Percentiles rank a stretch among this genome's conserved stretches.
Conservation (phyloP, 2,113 vertebrate species). For the Apus apus region DNA sequence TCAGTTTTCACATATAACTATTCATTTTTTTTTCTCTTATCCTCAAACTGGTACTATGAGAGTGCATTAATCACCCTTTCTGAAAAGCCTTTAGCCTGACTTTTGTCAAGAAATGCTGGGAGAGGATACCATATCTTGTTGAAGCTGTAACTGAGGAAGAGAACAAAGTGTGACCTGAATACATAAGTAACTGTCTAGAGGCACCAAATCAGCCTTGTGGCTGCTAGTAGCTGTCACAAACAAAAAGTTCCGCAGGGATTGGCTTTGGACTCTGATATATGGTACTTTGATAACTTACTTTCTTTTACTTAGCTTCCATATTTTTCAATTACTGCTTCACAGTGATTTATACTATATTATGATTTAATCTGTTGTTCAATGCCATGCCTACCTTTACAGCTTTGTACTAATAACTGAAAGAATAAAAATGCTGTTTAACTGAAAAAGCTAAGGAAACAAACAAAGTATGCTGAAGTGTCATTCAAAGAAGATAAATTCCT, state of each 20-base stretch:
- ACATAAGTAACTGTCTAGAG: neutral
- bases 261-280: neutral
- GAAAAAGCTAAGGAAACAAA: neutral
- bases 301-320: neutral
- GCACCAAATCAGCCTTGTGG: neutral
- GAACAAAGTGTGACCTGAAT: constrained; percentile 41
- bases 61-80: neutral
- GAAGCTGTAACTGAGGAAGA: constrained; percentile 27
- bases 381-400: neutral
- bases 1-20: neutral
- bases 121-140: neutral
- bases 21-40: neutral
- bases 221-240: neutral
- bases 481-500: neutral
- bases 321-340: neutral
- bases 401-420: neutral
- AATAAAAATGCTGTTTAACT: neutral
- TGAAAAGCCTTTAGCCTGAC: neutral
- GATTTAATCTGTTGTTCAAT: neutral
- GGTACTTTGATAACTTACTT: neutral
- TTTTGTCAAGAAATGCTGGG: constrained; percentile 3
- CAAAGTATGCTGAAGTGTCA: neutral
- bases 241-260: neutral
- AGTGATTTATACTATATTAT: neutral
- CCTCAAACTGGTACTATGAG: neutral